Conservation (phyloP, 2,113 vertebrate species). For the Formicarius rufipectus region DNA sequence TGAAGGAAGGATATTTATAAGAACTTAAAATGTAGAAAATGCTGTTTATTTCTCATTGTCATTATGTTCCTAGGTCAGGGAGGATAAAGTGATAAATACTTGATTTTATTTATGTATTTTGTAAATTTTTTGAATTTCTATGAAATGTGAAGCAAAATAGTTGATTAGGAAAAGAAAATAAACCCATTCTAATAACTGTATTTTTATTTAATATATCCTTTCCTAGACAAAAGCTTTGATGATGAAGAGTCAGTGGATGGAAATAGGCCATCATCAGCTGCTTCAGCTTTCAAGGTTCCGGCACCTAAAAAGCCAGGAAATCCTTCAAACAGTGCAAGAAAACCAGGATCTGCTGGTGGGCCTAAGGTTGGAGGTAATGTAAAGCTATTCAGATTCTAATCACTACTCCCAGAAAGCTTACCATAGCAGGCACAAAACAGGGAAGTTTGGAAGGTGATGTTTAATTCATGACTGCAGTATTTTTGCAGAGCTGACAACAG, state of each 20-base stretch:
- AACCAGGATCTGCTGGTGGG: constrained; percentile 86
- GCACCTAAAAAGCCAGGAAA: constrained; percentile 91
- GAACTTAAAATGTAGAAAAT: background rate
- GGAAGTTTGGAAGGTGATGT: constrained; percentile 60
- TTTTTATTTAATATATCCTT: constrained; percentile 35
- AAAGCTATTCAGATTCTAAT: constrained; percentile 47
- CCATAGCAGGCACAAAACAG: constrained; percentile 15
- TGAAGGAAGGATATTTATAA: background rate
- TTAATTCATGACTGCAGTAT: constrained; percentile 77
- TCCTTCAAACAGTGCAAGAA: constrained; percentile 80
- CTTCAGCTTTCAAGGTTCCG: constrained; percentile 92
- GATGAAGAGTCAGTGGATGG: constrained; percentile 98
- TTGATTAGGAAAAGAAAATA: background rate
- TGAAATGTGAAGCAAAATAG: background rate
- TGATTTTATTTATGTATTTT: constrained; percentile 42
- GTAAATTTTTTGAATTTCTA: background rate
- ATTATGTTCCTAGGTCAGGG: background rate
- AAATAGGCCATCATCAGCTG: constrained; percentile 87
- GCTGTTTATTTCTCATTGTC: background rate
- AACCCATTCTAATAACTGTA: background rate
- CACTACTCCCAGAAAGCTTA: constrained; percentile 8
- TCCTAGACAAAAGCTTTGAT: constrained; percentile 95
- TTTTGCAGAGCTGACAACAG: constrained; percentile 56
- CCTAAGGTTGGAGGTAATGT: constrained; percentile 86
- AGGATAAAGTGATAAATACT: constrained; percentile 46